Conservation (phyloP, 2,888 invertebrate species). For the Drosophila robusta region DNA sequence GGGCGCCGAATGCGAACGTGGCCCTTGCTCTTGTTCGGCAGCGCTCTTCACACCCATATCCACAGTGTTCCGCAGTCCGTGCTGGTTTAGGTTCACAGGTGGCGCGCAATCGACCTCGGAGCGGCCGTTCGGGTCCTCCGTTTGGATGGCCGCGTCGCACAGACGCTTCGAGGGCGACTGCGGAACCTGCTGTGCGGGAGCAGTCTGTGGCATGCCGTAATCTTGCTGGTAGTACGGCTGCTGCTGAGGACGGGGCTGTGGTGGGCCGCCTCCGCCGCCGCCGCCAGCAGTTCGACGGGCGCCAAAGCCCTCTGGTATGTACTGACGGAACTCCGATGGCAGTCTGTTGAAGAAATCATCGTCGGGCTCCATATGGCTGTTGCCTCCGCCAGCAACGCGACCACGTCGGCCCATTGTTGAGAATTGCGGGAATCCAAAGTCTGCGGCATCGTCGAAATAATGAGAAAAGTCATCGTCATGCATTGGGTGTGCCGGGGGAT, state of each 20-base stretch:
- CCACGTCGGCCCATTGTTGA: conserved; percentile 82
- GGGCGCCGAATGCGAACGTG: conserved; percentile 93
- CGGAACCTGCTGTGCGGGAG: conserved; percentile 47
- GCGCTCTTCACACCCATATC: conserved; percentile 90
- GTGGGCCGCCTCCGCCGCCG: conserved; percentile 24
- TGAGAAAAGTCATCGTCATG: conserved; percentile 75
- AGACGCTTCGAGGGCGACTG: conserved; percentile 81
- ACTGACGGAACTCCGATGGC: conserved; percentile 85
- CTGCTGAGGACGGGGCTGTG: conserved; percentile 44
- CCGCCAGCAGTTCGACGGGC: conserved; percentile 67
- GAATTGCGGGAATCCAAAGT: conserved; percentile 84
- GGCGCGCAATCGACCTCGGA: conserved; percentile 78
- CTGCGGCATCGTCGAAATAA: conserved; percentile 80
- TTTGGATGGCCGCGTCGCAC: conserved; percentile 85
- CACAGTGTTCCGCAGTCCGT: conserved; percentile 91
- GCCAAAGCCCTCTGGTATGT: conserved; percentile 84
- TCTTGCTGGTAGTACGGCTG: conserved; percentile 61
- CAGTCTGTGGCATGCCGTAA: conserved; percentile 44
- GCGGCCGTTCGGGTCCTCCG: conserved; percentile 79
- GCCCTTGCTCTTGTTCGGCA: conserved; percentile 86
- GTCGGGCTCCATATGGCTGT: conserved; percentile 68
- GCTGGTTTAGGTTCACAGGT: conserved; percentile 86
- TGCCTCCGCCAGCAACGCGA: conserved; percentile 56
- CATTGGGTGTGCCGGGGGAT: conserved; percentile 53
- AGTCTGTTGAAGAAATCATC: conserved; percentile 84